Evolutionary conservation across 2,797 vertebrate genomes (phyloP), one percentile per base, ranked within the genome.

Genomic region (Lacerta viridis): DNA sequence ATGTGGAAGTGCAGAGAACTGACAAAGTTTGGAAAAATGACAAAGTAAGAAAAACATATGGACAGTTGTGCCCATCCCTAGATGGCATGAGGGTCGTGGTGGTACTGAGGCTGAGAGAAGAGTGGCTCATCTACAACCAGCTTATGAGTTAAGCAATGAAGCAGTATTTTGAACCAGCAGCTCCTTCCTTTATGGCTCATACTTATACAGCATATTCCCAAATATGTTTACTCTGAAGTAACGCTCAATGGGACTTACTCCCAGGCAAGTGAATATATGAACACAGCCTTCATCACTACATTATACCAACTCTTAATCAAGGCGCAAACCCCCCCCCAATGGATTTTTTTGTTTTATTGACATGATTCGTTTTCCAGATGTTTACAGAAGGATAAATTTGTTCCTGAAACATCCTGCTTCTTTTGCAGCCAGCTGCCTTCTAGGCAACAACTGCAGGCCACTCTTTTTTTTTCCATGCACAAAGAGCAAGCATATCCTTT

Each of bases 331-430:
- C 33, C 68, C n/a, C 81, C 78, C 29, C 89, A 93, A 81, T 77
- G 5, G 87, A 91, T 85, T 20, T 83, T 87, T 90, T 77, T 18
- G 41, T 80, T 88, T 50, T 46, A 41, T 76, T 76, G 33, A 76
- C 46, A 84, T 75, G 80, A 87, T 25, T 88, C 17, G 43, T 87
- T 46, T 87, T 66, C 20, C 2, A 88, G 25, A 39, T 71, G 27
- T 85, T 93, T 88, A 92, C n/a, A 86, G 2, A 87, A 83, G 39
- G 86, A 90, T 74, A 50, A 88, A 77, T 74, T 86, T 87, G 66
- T 66, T n/a, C 80, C 72, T 23, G n/a, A 80, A 87, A 71, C 50
- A 87, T 90, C 33, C 33, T 91, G 36, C 84, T 88, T 87, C 69
- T 89, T 82, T 91, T 75, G 18, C 3, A 90, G 64, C 87, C 59